Evolutionary conservation across 2,888 invertebrate species (phyloP).

Genomic region (Ecliptopera silaceata): DNA sequence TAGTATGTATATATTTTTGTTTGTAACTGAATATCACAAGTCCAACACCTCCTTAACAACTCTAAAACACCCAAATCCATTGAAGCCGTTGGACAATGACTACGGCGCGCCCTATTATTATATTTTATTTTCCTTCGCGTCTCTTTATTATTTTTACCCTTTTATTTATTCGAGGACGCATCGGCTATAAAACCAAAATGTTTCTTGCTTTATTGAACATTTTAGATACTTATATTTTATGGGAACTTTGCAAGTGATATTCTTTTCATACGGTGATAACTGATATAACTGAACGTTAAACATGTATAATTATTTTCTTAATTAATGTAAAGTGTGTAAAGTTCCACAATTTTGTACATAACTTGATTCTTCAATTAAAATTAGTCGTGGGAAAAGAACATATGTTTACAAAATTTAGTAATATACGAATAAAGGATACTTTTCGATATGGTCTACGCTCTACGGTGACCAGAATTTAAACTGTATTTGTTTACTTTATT

Average conservation of each 20-base stretch:
- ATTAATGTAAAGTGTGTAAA: too few relatives aligned
- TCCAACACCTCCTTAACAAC: constrained; percentile 40
- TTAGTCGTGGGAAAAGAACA: too few relatives aligned
- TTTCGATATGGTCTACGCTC: too few relatives aligned
- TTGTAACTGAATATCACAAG: constrained; percentile 7
- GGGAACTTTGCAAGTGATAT: constrained; percentile 22
- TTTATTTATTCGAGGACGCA: constrained; percentile 73
- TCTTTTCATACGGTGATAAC: not conserved
- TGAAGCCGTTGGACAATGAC: constrained; percentile 63
- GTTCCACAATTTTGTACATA: too few relatives aligned
- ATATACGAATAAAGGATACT: too few relatives aligned
- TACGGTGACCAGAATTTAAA: not conserved
- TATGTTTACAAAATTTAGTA: too few relatives aligned
- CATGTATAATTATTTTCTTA: too few relatives aligned
- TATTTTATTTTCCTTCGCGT: constrained; percentile 71
- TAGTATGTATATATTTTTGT: too few relatives aligned
- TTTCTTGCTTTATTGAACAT: constrained; percentile 74
- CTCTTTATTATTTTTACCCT: constrained; percentile 78
- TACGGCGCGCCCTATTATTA: constrained; percentile 65
- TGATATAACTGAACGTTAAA: too few relatives aligned
- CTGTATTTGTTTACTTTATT: not conserved
- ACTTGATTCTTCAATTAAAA: too few relatives aligned
- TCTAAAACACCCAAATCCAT: constrained; percentile 57
- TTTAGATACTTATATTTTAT: constrained; percentile 54
- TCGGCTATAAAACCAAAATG: constrained; percentile 74